A percentile compares a stretch with the other conserved stretches of the same genome.
phyloP scores from a whole-genome alignment of 2,888 invertebrate genomes.

The Penaeus monodon region DNA sequence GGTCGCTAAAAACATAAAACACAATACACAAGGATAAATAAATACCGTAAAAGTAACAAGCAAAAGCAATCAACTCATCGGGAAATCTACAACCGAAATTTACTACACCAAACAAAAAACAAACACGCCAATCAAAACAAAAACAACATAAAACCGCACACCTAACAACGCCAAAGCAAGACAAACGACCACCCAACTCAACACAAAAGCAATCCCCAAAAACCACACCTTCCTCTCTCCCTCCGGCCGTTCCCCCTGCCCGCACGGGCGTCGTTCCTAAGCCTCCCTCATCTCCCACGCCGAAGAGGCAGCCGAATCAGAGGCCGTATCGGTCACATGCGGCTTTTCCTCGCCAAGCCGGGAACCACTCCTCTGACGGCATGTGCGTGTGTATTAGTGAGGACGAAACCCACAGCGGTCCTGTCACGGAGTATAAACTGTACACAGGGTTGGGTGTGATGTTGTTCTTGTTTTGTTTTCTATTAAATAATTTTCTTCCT shows the following conservation, averaged over 20 bases:
- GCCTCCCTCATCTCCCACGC: background rate
- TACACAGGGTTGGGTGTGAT: constrained; percentile 79
- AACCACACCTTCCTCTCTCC: background rate
- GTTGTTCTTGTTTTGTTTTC: background rate
- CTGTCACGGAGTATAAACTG: constrained; percentile 92
- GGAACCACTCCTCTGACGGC: constrained; percentile 45
- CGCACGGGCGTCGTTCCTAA: no score
- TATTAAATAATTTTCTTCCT: background rate
- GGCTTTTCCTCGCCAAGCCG: constrained; percentile 59
- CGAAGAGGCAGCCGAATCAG: constrained; percentile 33
- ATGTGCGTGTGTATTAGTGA: constrained; percentile 75
- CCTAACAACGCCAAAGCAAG: background rate
- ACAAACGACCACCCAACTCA: no score
- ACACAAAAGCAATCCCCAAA: background rate
- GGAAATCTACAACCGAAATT: no score
- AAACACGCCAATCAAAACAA: no score
- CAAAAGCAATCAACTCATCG: no score
- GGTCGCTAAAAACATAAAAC: no score
- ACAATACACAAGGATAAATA: no score
- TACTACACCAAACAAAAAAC: no score
- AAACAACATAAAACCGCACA: no score
- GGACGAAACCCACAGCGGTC: constrained; percentile 84
- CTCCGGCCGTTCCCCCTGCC: background rate
- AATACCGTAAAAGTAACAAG: no score
- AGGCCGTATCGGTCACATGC: constrained; percentile 40